Percentiles rank a stretch among this genome's conserved stretches.
Conservation (phyloP, 2,797 vertebrate species). For the Parauchenoglanis ngamensis region DNA sequence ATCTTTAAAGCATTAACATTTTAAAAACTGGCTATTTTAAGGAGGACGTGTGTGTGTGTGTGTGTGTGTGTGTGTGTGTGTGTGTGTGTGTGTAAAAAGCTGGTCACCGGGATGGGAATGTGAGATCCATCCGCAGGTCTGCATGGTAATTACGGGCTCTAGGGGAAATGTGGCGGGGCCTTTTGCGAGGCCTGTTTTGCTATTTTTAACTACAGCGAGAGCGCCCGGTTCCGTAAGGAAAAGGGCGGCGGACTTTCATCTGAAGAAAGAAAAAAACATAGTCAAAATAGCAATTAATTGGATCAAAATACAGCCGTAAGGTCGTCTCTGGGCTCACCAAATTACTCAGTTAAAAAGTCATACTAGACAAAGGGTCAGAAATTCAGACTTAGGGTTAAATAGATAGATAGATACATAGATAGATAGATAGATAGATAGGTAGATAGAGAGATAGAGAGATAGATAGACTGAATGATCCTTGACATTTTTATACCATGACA, state of each 20-base stretch:
- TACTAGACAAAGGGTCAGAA: neutral
- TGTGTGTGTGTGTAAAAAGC: slow-evolving; percentile 41
- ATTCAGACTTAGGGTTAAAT: neutral
- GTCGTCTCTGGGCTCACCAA: slow-evolving; percentile 65
- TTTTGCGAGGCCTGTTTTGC: slow-evolving; percentile 64
- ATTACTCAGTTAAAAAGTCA: slow-evolving; percentile 66
- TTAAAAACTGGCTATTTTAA: slow-evolving; percentile 40
- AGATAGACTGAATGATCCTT: neutral
- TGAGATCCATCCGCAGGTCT: slow-evolving; percentile 73
- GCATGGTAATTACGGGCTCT: slow-evolving; percentile 79
- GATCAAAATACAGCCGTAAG: slow-evolving; percentile 75
- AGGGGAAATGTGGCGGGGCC: slow-evolving; percentile 70
- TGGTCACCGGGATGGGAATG: slow-evolving; percentile 53
- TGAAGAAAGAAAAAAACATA: slow-evolving; percentile 72
- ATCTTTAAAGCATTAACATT: slow-evolving; percentile 29
- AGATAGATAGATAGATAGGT: slow-evolving; percentile 5
- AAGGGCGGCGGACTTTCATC: slow-evolving; percentile 83
- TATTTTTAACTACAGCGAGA: slow-evolving; percentile 82
- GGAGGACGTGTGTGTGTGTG: slow-evolving; percentile 30
- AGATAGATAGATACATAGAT: slow-evolving; percentile 3
- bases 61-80: slow-evolving; percentile 40
- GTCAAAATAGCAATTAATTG: slow-evolving; percentile 87
- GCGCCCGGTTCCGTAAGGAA: slow-evolving; percentile 82
- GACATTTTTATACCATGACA: neutral
- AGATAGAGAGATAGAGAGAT: slow-evolving; percentile 5